Evolutionary conservation across 2,888 invertebrate species (phyloP).

Genomic region (Nemotelus nigrinus): DNA sequence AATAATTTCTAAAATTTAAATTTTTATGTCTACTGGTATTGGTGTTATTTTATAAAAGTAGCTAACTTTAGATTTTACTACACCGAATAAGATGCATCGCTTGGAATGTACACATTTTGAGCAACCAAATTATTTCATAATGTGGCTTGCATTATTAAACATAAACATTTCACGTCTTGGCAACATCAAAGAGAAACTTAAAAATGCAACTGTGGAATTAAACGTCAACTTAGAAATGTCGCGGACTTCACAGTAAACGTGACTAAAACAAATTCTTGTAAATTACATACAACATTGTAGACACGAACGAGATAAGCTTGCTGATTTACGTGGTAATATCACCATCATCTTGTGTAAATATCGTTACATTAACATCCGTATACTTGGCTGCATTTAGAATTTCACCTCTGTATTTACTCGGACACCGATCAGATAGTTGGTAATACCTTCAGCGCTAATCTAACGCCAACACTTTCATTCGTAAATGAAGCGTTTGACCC

Average conservation of each 20-base stretch:
- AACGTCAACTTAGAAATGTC: not conserved
- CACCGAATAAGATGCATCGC: slow-evolving; percentile 11
- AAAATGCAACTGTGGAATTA: not conserved
- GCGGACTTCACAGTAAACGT: not conserved
- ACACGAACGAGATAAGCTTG: slow-evolving; percentile 4
- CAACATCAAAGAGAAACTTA: no score
- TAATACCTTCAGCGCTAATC: no score
- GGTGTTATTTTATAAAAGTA: slow-evolving; percentile 20
- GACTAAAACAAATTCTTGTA: not conserved
- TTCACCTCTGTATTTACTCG: no score
- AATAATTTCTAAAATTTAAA: not conserved
- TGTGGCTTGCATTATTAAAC: not conserved
- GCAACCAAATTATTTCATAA: slow-evolving; percentile 18
- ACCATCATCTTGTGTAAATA: slow-evolving; percentile 82
- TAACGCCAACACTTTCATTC: no score
- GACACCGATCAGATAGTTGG: no score
- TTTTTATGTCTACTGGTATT: not conserved
- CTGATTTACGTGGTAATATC: slow-evolving; percentile 72
- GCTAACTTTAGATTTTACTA: slow-evolving; percentile 13
- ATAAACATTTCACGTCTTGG: no score
- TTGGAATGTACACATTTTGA: slow-evolving; percentile 24
- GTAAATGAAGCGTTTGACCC: no score
- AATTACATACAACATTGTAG: not conserved
- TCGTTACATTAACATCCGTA: no score
- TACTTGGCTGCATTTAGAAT: no score